Conservation (phyloP, 2,797 vertebrate species). For the Pangasius larnaudii region DNA sequence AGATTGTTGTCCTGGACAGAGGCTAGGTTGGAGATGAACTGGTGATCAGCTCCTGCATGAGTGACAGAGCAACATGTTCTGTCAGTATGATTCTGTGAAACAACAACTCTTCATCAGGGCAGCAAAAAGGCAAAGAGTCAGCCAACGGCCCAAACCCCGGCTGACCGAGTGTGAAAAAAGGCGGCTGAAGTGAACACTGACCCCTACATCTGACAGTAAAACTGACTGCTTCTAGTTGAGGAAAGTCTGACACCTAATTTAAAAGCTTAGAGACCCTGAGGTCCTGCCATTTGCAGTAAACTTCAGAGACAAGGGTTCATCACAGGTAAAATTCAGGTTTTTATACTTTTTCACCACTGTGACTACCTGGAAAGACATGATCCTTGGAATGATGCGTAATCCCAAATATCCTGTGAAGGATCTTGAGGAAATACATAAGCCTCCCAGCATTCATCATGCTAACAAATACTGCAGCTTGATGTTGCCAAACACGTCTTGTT, state of each 20-base stretch:
- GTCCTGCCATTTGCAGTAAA: conserved; percentile 5
- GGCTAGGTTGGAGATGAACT: not conserved
- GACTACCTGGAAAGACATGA: not conserved
- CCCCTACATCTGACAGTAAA: conserved; percentile 36
- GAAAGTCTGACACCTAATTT: conserved; percentile 54
- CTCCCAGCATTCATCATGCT: conserved; percentile 30
- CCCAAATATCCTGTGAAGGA: conserved; percentile 27
- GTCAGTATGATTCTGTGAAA: conserved; percentile 31
- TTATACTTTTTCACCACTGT: not conserved
- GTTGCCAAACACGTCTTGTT: conserved; percentile 42
- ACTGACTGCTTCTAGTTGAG: conserved; percentile 43
- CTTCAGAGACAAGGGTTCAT: conserved; percentile 12
- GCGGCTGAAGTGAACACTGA: conserved; percentile 28
- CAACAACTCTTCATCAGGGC: conserved; percentile 34
- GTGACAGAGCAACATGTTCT: not conserved
- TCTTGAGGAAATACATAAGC: conserved; percentile 40
- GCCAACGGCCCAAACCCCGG: not conserved
- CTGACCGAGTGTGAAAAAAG: conserved; percentile 11
- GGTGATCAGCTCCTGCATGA: conserved; percentile 1
- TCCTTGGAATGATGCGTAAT: not conserved
- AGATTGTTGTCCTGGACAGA: conserved; percentile 10
- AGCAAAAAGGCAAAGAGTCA: conserved; percentile 28
- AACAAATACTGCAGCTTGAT: conserved; percentile 31
- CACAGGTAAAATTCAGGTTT: not conserved
- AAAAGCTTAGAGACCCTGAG: conserved; percentile 19